phyloP scores from a whole-genome alignment of 2,797 vertebrate species.

The Urosaurus nigricauda region DNA sequence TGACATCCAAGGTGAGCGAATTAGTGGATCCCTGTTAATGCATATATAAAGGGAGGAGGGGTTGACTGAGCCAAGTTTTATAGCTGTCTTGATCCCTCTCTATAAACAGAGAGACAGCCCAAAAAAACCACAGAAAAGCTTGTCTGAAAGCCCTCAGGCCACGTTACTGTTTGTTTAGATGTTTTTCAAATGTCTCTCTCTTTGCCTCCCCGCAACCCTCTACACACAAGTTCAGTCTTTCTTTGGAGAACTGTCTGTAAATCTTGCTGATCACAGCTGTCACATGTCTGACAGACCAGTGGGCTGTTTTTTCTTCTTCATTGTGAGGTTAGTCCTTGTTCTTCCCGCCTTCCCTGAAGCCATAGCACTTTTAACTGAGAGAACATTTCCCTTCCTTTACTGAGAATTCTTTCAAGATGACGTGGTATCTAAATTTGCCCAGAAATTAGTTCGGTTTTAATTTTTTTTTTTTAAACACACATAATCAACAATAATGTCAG shows the following conservation, averaged over 20 bases:
- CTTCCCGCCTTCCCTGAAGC: slow-evolving; percentile 36
- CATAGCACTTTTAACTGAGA: slow-evolving; percentile 34
- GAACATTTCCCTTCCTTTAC: slow-evolving; percentile 9
- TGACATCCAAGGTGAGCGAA: background rate
- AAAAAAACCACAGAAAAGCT: background rate
- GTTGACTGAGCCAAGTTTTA: background rate
- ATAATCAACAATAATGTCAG: background rate
- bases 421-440: slow-evolving; percentile 4
- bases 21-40: background rate
- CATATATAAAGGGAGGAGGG: background rate
- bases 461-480: background rate
- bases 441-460: background rate
- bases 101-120: background rate
- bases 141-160: background rate
- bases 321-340: slow-evolving; percentile 45
- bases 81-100: background rate
- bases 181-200: background rate
- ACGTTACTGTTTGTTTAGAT: slow-evolving; percentile 31
- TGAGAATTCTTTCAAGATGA: slow-evolving; percentile 14
- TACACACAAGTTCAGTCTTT: slow-evolving; percentile 43
- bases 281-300: slow-evolving; percentile 32
- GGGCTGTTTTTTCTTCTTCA: background rate
- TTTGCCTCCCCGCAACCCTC: background rate
- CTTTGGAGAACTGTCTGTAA: slow-evolving; percentile 36
- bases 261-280: slow-evolving; percentile 23